These are phyloP conservation scores for Elaphurus davidianus DNA, from an alignment of 2,113 vertebrate species.

Conservation along the genomic window DNA sequence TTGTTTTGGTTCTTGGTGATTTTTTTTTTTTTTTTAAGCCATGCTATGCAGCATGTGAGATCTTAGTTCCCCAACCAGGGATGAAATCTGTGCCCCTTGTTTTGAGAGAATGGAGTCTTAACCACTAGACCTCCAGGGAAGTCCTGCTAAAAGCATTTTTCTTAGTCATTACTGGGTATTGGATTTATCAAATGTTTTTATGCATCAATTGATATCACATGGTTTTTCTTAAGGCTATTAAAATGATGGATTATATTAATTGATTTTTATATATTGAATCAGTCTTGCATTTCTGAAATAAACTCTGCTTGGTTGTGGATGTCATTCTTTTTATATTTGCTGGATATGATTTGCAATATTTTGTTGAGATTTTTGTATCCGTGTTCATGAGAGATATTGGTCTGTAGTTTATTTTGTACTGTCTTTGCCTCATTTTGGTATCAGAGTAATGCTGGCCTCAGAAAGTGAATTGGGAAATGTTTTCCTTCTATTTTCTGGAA, in stretches of 20 bases:
- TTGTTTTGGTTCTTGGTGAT: neutral
- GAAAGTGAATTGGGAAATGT: neutral
- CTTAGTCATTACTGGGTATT: neutral
- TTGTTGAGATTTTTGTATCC: neutral
- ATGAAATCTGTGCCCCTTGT: neutral
- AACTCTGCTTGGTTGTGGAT: neutral
- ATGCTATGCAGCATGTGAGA: neutral
- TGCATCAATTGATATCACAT: neutral
- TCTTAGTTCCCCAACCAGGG: neutral
- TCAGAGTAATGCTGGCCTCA: neutral
- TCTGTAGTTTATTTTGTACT: neutral
- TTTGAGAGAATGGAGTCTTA: neutral
- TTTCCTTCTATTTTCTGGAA: neutral
- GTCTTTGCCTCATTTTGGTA: neutral
- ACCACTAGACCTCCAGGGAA: neutral
- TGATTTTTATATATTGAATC: neutral
- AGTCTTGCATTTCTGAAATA: neutral
- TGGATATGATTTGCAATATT: neutral
- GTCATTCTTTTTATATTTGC: neutral
- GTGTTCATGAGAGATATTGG: neutral
- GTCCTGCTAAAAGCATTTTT: neutral
- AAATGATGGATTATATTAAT: neutral
- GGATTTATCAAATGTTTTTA: neutral
- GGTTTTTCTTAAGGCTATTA: neutral
- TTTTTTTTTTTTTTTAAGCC: neutral